phyloP scores from a whole-genome alignment of 2,113 vertebrate species.

The Henicopernis longicauda region DNA sequence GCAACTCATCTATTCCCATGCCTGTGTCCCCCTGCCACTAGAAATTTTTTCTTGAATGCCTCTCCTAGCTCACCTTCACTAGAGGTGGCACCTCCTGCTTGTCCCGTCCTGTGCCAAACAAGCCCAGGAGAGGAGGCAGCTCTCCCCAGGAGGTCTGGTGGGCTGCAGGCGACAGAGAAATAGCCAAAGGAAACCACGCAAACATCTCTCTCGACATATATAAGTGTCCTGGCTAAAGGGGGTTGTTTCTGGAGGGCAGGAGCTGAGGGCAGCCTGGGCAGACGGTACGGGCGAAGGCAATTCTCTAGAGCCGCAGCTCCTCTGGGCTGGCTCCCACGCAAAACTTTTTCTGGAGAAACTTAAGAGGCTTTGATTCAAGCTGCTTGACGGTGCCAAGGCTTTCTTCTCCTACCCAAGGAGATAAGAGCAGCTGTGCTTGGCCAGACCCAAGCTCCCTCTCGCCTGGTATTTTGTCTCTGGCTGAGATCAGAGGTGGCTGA shows the following conservation, averaged over 20 bases:
- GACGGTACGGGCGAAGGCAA: not conserved
- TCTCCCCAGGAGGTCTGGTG: not conserved
- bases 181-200: not conserved
- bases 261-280: not conserved
- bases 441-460: not conserved
- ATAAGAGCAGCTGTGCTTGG: conserved; percentile 33
- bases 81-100: not conserved
- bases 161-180: not conserved
- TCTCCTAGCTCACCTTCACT: not conserved
- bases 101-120: not conserved
- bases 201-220: fast-evolving
- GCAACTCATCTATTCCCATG: not conserved
- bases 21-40: not conserved
- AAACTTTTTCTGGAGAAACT: not conserved
- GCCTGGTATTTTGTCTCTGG: not conserved
- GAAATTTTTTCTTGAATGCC: not conserved
- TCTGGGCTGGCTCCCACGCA: not conserved
- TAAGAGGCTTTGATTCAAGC: not conserved
- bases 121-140: not conserved
- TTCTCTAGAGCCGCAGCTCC: not conserved
- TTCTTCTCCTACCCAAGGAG: conserved; percentile 29
- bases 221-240: not conserved
- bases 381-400: not conserved
- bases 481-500: not conserved
- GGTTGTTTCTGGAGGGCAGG: not conserved